Evolutionary conservation across 2,113 vertebrate species (phyloP), one percentile per base, ranked within the genome.

Genomic region (Porphyrio hochstetteri): DNA sequence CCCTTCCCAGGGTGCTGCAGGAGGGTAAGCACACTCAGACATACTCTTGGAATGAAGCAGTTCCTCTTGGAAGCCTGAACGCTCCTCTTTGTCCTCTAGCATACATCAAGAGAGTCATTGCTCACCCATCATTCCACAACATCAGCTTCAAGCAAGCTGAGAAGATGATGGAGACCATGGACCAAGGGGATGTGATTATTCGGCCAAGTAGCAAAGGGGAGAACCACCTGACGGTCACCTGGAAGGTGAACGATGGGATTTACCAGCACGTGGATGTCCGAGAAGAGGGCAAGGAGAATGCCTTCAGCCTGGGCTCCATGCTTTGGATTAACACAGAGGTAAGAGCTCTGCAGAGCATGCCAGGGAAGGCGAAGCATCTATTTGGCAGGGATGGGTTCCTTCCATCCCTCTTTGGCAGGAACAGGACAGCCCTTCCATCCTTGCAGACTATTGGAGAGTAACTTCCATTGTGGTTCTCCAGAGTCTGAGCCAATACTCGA

Each of bases 81-180:
- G 0, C 42, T 86, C 35, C 27, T 4, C 69, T 91, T 85, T 91
- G 36, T 87, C 44, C 80, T 61, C 27, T 94, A 99, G 99, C 99
- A 0, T 99, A 99, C 87, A 99, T 99, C 96, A 99, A 99, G 96
- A 98, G 99, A 68, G 99, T 99, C 68, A 99, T 99, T 33, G 99
- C 99, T 92, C 99, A 99, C 90, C 99, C 99, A 1, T 99, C 99
- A 93, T 99, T 99, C 98, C 99, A 99, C 98, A 99, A 99, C 95
- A 99, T 99, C 83, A 99, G 99, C 97, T 99, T 99, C 97, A 99
- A 99, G 97, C 99, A 99, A 98, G 99, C 99, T 2, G 99, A 99
- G 98, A 99, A 99, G 97, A 99, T 99, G 99, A 99, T 99, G 99
- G 99, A 99, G 97, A 98, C 99, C 28, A 98, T 99, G 98, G 99